Percentiles rank a stretch among this genome's conserved stretches.
These are phyloP conservation scores for Neoarius graeffei DNA, from an alignment of 2,113 vertebrate species.

Conservation along the genomic window DNA sequence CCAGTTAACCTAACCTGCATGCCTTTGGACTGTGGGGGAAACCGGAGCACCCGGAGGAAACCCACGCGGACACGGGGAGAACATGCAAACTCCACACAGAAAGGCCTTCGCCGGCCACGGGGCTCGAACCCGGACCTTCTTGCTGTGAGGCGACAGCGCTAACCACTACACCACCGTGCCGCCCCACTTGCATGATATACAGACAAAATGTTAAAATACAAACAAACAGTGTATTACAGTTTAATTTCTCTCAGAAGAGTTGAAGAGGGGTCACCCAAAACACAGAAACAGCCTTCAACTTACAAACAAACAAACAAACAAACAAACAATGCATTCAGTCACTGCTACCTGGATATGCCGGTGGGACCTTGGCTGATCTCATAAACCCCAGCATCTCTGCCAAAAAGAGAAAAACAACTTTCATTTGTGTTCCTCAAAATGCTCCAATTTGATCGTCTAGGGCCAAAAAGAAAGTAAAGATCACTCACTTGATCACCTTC, in stretches of 20 bases:
- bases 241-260: not conserved
- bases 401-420: slow-evolving; percentile 31
- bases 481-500: slow-evolving; percentile 88
- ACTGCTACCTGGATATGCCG: slow-evolving; percentile 82
- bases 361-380: slow-evolving; percentile 83
- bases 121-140: too few species aligned
- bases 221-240: not conserved
- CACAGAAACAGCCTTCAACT: not conserved
- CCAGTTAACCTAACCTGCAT: too few species aligned
- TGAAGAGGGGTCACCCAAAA: not conserved
- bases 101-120: too few species aligned
- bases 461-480: not conserved
- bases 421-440: not conserved
- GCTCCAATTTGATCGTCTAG: not conserved
- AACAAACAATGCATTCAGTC: not conserved
- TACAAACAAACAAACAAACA: slow-evolving; percentile 1
- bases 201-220: not conserved
- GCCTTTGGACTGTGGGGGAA: too few species aligned
- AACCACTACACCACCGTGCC: too few species aligned
- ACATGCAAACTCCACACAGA: too few species aligned
- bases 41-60: too few species aligned
- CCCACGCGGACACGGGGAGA: too few species aligned
- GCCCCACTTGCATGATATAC: not conserved
- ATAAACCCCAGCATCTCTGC: slow-evolving; percentile 81
- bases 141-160: too few species aligned